Percentiles rank a stretch among this genome's conserved stretches.
These are phyloP conservation scores for Tangachromis dhanisi DNA, from an alignment of 2,113 vertebrate genomes.

Conservation along the genomic window DNA sequence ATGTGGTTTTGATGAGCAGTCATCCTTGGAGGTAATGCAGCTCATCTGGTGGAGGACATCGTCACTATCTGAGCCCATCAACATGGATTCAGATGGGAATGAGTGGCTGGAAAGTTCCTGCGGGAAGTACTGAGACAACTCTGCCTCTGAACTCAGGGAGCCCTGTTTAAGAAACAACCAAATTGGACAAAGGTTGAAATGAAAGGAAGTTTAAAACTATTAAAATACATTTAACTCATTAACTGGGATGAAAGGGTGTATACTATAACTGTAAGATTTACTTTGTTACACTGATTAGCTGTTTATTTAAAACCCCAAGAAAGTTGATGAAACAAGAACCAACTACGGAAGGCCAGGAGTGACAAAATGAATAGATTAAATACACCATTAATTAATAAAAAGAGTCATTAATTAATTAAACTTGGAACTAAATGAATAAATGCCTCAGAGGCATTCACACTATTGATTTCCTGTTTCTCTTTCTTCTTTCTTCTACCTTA, in stretches of 20 bases:
- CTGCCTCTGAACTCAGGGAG: conserved; percentile 81
- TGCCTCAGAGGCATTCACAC: neutral
- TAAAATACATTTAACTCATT: neutral
- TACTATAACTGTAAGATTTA: neutral
- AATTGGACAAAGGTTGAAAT: neutral
- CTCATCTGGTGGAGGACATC: conserved; percentile 73
- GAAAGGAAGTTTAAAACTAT: neutral
- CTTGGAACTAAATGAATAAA: neutral
- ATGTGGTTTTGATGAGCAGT: conserved; percentile 48
- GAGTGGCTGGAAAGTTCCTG: conserved; percentile 71
- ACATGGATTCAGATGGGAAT: conserved; percentile 67
- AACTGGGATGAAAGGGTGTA: neutral
- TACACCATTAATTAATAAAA: neutral
- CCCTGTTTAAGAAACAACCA: conserved; percentile 66
- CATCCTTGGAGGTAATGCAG: conserved; percentile 68
- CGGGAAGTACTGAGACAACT: conserved; percentile 85
- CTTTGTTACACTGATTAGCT: neutral
- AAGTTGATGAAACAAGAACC: neutral
- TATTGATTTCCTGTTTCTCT: neutral
- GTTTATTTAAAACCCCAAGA: neutral
- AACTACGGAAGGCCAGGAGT: accelerated
- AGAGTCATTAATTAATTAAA: neutral
- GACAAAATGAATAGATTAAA: neutral
- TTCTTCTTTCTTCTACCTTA: neutral
- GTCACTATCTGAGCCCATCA: conserved; percentile 69